phyloP scores from a whole-genome alignment of 2,113 vertebrate species.

The Leptobrachium leishanense region DNA sequence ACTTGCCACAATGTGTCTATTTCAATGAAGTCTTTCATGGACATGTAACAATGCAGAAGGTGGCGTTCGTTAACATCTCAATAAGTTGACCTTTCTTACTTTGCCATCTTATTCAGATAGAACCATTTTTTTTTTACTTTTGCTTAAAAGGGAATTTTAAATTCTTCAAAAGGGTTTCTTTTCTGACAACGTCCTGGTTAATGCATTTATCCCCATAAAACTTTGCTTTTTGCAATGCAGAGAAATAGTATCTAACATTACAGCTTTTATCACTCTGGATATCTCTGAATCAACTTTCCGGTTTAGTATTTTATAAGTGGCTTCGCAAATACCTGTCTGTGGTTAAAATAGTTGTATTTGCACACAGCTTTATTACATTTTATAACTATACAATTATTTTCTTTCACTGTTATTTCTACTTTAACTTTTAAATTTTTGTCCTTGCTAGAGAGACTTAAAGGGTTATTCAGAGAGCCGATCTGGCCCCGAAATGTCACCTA shows the following conservation, averaged over 20 bases:
- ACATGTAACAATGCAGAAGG: slow-evolving; percentile 30
- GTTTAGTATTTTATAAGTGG: neutral
- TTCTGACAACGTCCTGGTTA: slow-evolving; percentile 52
- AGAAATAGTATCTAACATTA: slow-evolving; percentile 12
- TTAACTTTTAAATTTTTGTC: too few relatives aligned
- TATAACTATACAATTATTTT: too few relatives aligned
- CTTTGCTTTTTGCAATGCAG: neutral
- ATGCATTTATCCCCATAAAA: slow-evolving; percentile 36
- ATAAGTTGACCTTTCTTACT: slow-evolving; percentile 12
- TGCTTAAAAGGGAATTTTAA: slow-evolving; percentile 49
- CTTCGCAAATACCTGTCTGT: too few relatives aligned
- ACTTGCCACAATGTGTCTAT: slow-evolving; percentile 33
- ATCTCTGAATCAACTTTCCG: neutral
- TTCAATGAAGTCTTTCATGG: slow-evolving; percentile 50
- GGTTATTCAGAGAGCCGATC: too few relatives aligned
- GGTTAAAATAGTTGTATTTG: too few relatives aligned
- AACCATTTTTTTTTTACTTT: neutral
- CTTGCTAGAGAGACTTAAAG: too few relatives aligned
- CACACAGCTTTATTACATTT: too few relatives aligned
- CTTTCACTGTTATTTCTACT: too few relatives aligned
- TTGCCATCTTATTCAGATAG: slow-evolving; percentile 20
- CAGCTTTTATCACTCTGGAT: slow-evolving; percentile 1
- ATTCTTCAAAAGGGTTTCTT: slow-evolving; percentile 52
- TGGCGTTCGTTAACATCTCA: slow-evolving; percentile 37
- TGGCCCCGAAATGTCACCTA: too few relatives aligned